These are phyloP conservation scores for Polydrusus cervinus DNA, from an alignment of 2,888 invertebrate species.

Conservation along the genomic window DNA sequence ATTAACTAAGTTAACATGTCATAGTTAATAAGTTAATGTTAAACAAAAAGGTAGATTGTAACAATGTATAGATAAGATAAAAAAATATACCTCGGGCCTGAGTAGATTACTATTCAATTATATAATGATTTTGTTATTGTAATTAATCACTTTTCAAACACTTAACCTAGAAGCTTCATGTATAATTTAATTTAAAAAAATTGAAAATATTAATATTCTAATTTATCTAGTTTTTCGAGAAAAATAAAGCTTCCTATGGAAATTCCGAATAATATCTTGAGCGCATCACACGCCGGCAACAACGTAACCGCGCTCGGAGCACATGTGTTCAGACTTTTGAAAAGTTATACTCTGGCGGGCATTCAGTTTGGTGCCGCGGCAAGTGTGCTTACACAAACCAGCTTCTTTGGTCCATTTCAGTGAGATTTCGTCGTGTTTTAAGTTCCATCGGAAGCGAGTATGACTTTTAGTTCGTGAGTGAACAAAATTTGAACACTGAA, in stretches of 20 bases:
- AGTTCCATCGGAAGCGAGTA: slow-evolving; percentile 43
- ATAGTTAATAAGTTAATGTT: no score
- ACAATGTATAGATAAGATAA: no score
- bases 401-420: slow-evolving; percentile 51
- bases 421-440: slow-evolving; percentile 40
- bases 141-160: no score
- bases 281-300: slow-evolving; percentile 35
- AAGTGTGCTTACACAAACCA: slow-evolving; percentile 37
- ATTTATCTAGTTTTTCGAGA: no score
- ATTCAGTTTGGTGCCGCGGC: slow-evolving; percentile 52
- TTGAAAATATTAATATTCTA: no score
- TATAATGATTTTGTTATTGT: no score
- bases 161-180: no score
- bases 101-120: no score
- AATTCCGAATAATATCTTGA: slow-evolving; percentile 7
- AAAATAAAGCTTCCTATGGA: not conserved
- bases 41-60: no score
- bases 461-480: slow-evolving; percentile 51
- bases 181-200: no score
- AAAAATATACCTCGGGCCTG: no score
- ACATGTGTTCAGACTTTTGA: slow-evolving; percentile 45
- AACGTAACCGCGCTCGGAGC: slow-evolving; percentile 36
- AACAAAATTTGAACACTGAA: slow-evolving; percentile 31
- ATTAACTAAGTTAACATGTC: no score
- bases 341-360: slow-evolving; percentile 49